Conservation (phyloP, 2,888 invertebrate species). For the Spodoptera exigua region DNA sequence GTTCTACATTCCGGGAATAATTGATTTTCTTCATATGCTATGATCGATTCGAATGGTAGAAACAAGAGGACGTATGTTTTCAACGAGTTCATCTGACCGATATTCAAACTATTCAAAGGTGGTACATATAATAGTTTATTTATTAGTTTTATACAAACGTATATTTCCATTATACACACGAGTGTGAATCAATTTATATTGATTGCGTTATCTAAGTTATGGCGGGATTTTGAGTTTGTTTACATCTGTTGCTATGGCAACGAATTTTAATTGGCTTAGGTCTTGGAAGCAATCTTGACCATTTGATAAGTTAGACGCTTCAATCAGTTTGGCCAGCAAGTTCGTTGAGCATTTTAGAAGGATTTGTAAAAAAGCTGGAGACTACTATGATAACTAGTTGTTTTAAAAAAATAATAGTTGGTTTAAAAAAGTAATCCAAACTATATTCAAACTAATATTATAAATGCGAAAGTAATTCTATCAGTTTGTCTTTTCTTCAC, state of each 20-base stretch:
- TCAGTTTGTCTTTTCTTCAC: too few relatives aligned
- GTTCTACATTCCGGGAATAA: slow-evolving; percentile 11
- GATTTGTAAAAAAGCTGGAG: too few relatives aligned
- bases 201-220: slow-evolving; percentile 36
- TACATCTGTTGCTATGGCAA: slow-evolving; percentile 18
- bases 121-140: slow-evolving; percentile 28
- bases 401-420: too few relatives aligned
- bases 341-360: too few relatives aligned
- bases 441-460: too few relatives aligned
- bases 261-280: background rate
- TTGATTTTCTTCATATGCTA: slow-evolving; percentile 28
- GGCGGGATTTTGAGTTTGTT: slow-evolving; percentile 12
- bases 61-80: slow-evolving; percentile 42
- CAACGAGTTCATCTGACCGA: slow-evolving; percentile 51
- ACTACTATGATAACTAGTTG: too few relatives aligned
- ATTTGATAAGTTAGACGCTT: too few relatives aligned
- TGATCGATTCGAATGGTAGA: slow-evolving; percentile 18
- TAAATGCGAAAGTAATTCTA: too few relatives aligned
- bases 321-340: too few relatives aligned
- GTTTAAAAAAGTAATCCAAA: too few relatives aligned
- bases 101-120: slow-evolving; percentile 53
- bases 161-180: slow-evolving; percentile 36
- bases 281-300: slow-evolving; percentile 13
- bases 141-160: slow-evolving; percentile 36
- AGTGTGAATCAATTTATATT: slow-evolving; percentile 28